Conservation (phyloP, 92 coral and sea anemone genomes). For the Porites cylindrica region DNA sequence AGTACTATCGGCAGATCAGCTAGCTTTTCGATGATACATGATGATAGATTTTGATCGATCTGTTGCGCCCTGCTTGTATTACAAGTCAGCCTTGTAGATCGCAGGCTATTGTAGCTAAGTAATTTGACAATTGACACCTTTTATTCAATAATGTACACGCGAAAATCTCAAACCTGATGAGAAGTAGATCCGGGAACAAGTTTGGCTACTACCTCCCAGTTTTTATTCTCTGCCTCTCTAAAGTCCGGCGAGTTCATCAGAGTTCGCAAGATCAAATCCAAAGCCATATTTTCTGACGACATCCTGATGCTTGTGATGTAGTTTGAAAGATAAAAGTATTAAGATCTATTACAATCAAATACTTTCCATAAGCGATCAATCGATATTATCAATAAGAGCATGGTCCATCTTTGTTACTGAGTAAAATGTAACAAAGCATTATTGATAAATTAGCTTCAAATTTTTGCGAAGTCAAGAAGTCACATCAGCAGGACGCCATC, state of each 20-base stretch:
- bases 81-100: too few species aligned
- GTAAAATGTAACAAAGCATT: neutral
- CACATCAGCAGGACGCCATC: slow-evolving; percentile 16
- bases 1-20: too few species aligned
- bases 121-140: too few species aligned
- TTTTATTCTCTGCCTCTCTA: slow-evolving; percentile 79
- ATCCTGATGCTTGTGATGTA: slow-evolving; percentile 4
- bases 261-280: slow-evolving; percentile 86
- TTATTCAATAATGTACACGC: too few species aligned
- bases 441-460: neutral
- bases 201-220: slow-evolving; percentile 91
- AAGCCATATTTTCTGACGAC: slow-evolving; percentile 73
- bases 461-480: neutral
- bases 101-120: too few species aligned
- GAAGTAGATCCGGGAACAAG: slow-evolving; percentile 90
- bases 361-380: neutral
- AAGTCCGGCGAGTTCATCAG: slow-evolving; percentile 88
- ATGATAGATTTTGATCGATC: too few species aligned
- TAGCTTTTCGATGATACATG: too few species aligned
- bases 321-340: neutral
- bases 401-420: neutral
- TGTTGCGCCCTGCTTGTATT: too few species aligned
- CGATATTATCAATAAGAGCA: neutral
- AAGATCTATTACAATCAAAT: neutral
- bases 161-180: slow-evolving; percentile 76